Conservation (phyloP, 2,113 vertebrate genomes). For the Sapayoa aenigma region DNA sequence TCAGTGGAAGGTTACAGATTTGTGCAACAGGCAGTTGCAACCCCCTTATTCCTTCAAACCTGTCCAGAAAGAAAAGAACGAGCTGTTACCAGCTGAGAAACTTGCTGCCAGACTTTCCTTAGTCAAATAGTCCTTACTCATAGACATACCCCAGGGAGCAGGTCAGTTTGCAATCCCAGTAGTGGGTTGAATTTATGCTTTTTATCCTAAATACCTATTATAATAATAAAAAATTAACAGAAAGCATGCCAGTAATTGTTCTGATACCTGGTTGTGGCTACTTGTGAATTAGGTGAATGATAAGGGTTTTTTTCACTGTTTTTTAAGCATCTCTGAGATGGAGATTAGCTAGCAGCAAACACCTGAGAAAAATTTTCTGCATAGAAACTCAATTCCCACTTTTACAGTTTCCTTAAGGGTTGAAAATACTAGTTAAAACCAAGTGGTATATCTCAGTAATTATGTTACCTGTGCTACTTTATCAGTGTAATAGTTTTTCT, state of each 20-base stretch:
- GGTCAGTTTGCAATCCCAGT: not conserved
- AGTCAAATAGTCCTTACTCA: not conserved
- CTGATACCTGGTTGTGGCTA: not conserved
- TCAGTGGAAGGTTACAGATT: too few species aligned
- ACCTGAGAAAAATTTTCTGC: not conserved
- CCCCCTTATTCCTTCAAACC: not conserved
- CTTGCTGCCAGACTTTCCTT: not conserved
- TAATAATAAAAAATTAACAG: not conserved
- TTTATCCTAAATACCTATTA: not conserved
- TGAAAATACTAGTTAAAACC: not conserved
- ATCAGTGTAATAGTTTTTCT: not conserved
- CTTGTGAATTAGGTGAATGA: not conserved
- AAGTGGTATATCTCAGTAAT: not conserved
- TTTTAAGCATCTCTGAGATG: not conserved
- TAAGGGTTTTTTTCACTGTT: not conserved
- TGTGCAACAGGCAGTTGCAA: rapidly evolving
- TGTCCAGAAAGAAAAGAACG: not conserved
- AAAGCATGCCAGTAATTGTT: not conserved
- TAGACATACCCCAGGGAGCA: not conserved
- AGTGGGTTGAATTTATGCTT: not conserved
- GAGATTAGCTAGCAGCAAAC: not conserved
- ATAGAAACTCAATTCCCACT: not conserved
- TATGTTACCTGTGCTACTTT: not conserved
- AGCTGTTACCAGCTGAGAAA: not conserved
- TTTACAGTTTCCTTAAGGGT: not conserved